phyloP scores from a whole-genome alignment of 2,113 vertebrate genomes.

The Odocoileus hemionus region DNA sequence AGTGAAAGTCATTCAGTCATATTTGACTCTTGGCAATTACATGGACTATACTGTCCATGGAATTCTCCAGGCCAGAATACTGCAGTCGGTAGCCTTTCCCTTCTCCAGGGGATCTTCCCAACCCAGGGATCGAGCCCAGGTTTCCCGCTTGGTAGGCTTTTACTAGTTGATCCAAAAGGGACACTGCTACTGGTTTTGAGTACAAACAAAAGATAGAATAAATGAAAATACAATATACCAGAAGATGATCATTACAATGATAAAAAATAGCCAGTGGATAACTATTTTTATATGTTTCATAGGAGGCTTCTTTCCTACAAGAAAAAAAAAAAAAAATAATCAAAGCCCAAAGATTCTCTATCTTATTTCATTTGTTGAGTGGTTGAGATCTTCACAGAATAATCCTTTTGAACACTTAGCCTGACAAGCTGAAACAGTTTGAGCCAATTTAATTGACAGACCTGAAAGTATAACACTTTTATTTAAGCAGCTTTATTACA shows the following conservation, averaged over 20 bases:
- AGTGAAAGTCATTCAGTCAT: background rate
- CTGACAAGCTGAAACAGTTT: constrained; percentile 12
- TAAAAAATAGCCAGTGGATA: background rate
- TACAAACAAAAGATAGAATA: background rate
- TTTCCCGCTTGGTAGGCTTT: background rate
- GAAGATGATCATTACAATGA: background rate
- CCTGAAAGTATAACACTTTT: background rate
- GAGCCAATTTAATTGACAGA: constrained; percentile 38
- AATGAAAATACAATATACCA: background rate
- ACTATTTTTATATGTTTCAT: background rate
- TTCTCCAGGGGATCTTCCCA: background rate
- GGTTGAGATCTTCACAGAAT: background rate
- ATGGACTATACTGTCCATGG: background rate
- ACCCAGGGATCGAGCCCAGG: background rate
- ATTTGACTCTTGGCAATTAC: background rate
- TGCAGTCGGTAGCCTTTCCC: background rate
- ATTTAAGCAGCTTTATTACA: constrained; percentile 9
- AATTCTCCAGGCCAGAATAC: background rate
- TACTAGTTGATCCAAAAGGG: background rate
- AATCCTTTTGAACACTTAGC: background rate
- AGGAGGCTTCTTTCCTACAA: background rate
- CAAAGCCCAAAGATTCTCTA: background rate
- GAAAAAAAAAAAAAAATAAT: background rate
- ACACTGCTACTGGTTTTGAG: background rate
- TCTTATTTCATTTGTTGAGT: background rate